Evolutionary conservation across 2,797 vertebrate genomes (phyloP), one percentile per base, ranked within the genome.

Genomic region (Coregonus suidteri): DNA sequence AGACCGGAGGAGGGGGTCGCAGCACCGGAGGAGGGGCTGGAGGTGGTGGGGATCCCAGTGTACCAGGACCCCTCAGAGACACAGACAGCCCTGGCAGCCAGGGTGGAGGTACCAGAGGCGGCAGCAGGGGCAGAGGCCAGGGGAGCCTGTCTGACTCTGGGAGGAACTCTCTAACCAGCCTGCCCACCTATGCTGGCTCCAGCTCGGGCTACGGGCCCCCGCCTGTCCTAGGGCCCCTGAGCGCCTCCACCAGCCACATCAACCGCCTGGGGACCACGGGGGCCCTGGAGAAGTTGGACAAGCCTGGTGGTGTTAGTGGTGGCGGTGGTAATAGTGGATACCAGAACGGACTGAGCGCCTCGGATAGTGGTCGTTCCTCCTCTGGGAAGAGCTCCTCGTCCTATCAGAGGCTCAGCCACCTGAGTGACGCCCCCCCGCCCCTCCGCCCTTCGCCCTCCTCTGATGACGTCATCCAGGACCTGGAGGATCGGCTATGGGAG

Each of bases 191-290:
- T 1, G 89, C 94, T 0, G 94, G 92, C 79, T 95, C 94, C 0
- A 90, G 92, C 37, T 91, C 93, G 4, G 90, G 96, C 89, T 91
- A 96, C 86, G 88, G 96, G 83, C 97, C 97, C 64, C 96, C 96
- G 78, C 96, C 96, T 30, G 96, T 96, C 25, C 91, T 99, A 82
- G 97, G 96, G 1, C 98, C 97, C 20, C 96, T 99, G 89, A 99
- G 98, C 82, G 98, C 98, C 86, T 99, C 98, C 83, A 99, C 98
- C 14, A 99, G 98, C 91, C 98, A 99, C 93, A 98, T 99, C 91
- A 98, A 99, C 93, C 95, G 97, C 81, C 95, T 99, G 51, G 95
- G 95, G 7, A 91, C 91, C 59, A 94, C 95, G 34, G 95, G 95
- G 82, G 96, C 93, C 82, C 93, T 93, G 75, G 93, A 92, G 56